A percentile compares a stretch with the other conserved stretches of the same genome.
Conservation (phyloP, 2,888 invertebrate species). For the Drosophila picticornis region DNA sequence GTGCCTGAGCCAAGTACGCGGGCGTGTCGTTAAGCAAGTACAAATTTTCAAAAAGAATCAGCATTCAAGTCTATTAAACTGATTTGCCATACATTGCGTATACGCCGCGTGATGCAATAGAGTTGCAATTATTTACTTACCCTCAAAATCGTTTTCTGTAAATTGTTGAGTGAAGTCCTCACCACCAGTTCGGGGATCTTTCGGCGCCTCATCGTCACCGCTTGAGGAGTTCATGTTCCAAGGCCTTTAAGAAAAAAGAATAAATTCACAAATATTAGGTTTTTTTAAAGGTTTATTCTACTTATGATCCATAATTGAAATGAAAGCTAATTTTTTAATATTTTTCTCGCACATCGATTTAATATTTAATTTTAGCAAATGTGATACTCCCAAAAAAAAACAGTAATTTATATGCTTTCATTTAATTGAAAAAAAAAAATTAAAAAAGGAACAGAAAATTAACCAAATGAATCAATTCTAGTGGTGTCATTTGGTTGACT, state of each 20-base stretch:
- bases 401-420: conserved; percentile 21
- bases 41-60: conserved; percentile 15
- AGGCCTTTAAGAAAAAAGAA: conserved; percentile 85
- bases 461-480: conserved; percentile 12
- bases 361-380: background rate
- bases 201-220: conserved; percentile 92
- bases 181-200: conserved; percentile 93
- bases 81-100: conserved; percentile 44
- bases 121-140: conserved; percentile 85
- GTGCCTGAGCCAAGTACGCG: conserved; percentile 1
- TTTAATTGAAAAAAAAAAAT: conserved; percentile 45
- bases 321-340: conserved; percentile 10
- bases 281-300: background rate
- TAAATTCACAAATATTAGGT: conserved; percentile 15
- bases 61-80: conserved; percentile 6
- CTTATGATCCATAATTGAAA: background rate
- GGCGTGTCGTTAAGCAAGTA: conserved; percentile 24
- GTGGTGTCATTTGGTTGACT: conserved; percentile 14
- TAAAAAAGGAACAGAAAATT: conserved; percentile 22
- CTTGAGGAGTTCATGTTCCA: conserved; percentile 87
- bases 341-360: conserved; percentile 6
- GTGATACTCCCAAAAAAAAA: background rate
- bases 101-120: conserved; percentile 38
- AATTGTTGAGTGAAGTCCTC: conserved; percentile 90
- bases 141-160: conserved; percentile 95